phyloP scores from a whole-genome alignment of 2,797 vertebrate genomes.

The Telmatherina bonti region DNA sequence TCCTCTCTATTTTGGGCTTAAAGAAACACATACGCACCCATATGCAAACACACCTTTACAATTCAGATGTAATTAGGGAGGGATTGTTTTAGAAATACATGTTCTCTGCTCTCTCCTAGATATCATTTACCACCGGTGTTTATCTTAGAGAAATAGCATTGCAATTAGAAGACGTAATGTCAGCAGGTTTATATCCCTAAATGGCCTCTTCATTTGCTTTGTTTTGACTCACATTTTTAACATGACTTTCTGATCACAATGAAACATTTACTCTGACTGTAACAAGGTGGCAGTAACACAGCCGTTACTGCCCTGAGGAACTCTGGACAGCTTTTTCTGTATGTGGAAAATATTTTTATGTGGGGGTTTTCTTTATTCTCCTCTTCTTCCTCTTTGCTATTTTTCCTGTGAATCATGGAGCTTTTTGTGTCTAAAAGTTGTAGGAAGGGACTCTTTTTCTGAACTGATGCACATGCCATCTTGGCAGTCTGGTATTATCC shows the following conservation, averaged over 20 bases:
- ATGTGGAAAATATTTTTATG: slow-evolving; percentile 2
- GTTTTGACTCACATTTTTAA: slow-evolving; percentile 24
- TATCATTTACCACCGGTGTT: slow-evolving; percentile 38
- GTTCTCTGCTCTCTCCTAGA: slow-evolving; percentile 42
- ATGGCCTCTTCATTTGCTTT: slow-evolving; percentile 18
- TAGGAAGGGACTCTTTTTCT: background rate
- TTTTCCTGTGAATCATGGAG: background rate
- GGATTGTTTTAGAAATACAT: slow-evolving; percentile 50
- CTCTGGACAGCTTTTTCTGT: background rate
- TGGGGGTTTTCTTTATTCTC: background rate
- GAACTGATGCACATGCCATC: background rate
- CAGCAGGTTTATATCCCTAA: slow-evolving; percentile 34
- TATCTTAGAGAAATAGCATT: slow-evolving; percentile 23
- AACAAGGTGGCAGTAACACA: slow-evolving; percentile 2
- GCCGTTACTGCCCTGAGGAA: background rate
- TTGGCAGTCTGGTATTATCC: background rate
- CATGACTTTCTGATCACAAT: slow-evolving; percentile 8
- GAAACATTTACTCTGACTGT: background rate
- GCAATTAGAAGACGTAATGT: slow-evolving; percentile 39
- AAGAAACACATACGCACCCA: slow-evolving; percentile 34
- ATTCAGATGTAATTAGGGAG: slow-evolving; percentile 54
- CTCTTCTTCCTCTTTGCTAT: background rate
- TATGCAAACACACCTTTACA: slow-evolving; percentile 39
- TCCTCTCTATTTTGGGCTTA: slow-evolving; percentile 16
- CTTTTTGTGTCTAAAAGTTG: slow-evolving; percentile 4